Evolutionary conservation across 1,140 invertebrate species (phyloP).

Genomic region (Ericerus pela): DNA sequence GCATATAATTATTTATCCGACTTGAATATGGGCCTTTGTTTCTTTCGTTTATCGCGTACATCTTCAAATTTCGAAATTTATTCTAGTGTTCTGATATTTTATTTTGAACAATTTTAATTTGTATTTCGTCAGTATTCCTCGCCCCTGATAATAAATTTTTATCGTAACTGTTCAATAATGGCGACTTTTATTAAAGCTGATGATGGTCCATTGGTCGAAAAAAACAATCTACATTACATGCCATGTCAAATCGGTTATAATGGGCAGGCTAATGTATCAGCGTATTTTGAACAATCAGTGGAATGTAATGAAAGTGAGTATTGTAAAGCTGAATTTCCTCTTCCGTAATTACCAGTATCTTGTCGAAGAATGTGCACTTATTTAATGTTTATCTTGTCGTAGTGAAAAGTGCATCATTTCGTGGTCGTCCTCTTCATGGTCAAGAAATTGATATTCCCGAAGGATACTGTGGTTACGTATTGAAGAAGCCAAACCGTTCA

Average conservation of each 20-base stretch:
- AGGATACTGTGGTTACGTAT: background rate
- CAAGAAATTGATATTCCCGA: background rate
- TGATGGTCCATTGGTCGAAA: background rate
- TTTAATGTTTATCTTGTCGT: background rate
- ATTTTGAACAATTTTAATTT: too few species aligned
- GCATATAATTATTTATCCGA: too few species aligned
- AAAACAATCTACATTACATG: background rate
- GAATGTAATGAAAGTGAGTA: background rate
- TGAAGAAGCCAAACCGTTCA: conserved; percentile 3
- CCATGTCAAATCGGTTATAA: background rate
- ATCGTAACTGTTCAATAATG: too few species aligned
- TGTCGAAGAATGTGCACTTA: background rate
- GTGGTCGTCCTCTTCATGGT: conserved; percentile 2
- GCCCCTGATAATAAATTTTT: too few species aligned
- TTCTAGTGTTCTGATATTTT: too few species aligned
- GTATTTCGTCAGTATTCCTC: too few species aligned
- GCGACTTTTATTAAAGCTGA: background rate
- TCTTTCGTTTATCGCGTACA: too few species aligned
- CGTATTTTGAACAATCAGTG: background rate
- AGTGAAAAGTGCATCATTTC: background rate
- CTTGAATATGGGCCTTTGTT: too few species aligned
- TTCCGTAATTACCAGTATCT: background rate
- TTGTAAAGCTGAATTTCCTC: background rate
- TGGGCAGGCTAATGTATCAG: background rate
- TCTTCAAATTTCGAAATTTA: too few species aligned